phyloP scores from a whole-genome alignment of 2,113 vertebrate genomes.

The Ammodytes dubius region DNA sequence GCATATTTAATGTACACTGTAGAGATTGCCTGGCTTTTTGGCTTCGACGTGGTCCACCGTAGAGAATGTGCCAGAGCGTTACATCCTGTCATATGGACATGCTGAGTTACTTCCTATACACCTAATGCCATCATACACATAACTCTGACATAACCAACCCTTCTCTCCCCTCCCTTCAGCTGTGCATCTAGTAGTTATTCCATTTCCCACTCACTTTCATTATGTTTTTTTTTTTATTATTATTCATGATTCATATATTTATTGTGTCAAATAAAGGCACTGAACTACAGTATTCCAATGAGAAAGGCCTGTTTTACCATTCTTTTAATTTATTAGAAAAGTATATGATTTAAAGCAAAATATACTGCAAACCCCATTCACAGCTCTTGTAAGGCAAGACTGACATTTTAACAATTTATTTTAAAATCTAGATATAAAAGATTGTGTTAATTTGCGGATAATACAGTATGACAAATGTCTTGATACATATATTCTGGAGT shows the following conservation, averaged over 20 bases:
- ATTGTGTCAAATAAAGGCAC: not conserved
- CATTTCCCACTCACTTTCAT: not conserved
- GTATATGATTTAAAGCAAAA: not conserved
- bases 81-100: conserved; percentile 50
- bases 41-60: conserved; percentile 6
- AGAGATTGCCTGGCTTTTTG: not conserved
- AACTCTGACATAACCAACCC: conserved; percentile 3
- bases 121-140: conserved; percentile 3
- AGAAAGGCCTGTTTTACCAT: not conserved
- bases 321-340: not conserved
- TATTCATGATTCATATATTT: conserved; percentile 2
- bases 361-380: not conserved
- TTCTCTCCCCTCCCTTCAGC: not conserved
- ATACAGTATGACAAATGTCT: too few relatives aligned
- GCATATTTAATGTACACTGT: not conserved
- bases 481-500: not conserved
- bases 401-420: not conserved
- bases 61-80: conserved; percentile 19
- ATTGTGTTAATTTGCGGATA: not conserved
- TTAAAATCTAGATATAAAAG: too few relatives aligned
- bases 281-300: not conserved
- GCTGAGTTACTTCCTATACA: conserved; percentile 32
- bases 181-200: conserved; percentile 15
- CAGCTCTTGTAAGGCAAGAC: not conserved
- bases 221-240: not conserved